phyloP scores from a whole-genome alignment of 2,888 invertebrate species.

The Anticlea derivata region DNA sequence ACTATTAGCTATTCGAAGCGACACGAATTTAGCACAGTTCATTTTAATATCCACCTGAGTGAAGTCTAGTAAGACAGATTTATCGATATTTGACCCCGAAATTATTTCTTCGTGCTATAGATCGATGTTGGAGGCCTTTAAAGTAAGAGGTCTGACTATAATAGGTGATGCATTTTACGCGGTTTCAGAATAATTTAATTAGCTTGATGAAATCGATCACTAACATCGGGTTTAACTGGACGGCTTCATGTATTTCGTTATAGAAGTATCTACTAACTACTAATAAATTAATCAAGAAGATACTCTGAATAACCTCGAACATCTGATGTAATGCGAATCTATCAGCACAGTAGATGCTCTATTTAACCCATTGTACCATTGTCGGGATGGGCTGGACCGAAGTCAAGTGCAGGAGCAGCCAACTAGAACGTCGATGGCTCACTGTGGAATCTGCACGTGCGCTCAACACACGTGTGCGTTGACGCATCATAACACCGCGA shows the following conservation, averaged over 20 bases:
- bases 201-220: neutral
- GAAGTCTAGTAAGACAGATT: neutral
- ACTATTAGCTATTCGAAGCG: slow-evolving; percentile 51
- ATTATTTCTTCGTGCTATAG: neutral
- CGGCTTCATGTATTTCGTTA: neutral
- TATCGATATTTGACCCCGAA: slow-evolving; percentile 14
- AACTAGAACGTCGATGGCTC: slow-evolving; percentile 72
- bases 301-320: slow-evolving; percentile 20
- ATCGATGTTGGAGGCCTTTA: no score
- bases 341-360: slow-evolving; percentile 51
- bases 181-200: no score
- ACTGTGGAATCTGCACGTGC: slow-evolving; percentile 73
- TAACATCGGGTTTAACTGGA: neutral
- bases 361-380: slow-evolving; percentile 64
- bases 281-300: slow-evolving; percentile 4
- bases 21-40: slow-evolving; percentile 36
- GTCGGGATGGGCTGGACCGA: slow-evolving; percentile 68
- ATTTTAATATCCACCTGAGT: neutral
- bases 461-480: slow-evolving; percentile 64
- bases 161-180: neutral
- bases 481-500: slow-evolving; percentile 56
- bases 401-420: slow-evolving; percentile 79
- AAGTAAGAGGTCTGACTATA: neutral
- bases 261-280: neutral
- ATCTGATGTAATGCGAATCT: slow-evolving; percentile 15